These are phyloP conservation scores for Lepus townsendii DNA, from an alignment of 2,797 vertebrate species.

Conservation along the genomic window DNA sequence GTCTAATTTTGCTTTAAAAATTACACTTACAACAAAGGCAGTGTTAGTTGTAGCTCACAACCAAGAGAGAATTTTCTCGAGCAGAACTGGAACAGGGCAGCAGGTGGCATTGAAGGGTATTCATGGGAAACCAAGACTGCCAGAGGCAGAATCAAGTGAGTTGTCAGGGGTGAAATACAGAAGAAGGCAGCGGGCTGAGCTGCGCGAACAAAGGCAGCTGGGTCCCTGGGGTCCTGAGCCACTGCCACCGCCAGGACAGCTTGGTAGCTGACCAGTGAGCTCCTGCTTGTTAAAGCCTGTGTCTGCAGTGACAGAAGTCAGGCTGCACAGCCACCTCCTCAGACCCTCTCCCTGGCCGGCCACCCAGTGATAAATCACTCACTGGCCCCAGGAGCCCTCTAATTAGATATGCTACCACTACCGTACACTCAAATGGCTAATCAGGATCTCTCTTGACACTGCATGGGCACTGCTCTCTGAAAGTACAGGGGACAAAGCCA, in stretches of 20 bases:
- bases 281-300: background rate
- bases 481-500: background rate
- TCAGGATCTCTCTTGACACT: background rate
- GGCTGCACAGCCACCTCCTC: background rate
- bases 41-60: background rate
- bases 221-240: background rate
- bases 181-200: background rate
- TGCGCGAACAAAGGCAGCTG: background rate
- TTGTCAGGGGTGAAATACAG: background rate
- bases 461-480: background rate
- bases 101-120: background rate
- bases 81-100: background rate
- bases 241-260: background rate
- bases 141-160: background rate
- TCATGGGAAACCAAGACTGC: background rate
- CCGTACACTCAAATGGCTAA: background rate
- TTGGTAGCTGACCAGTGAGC: fast-evolving
- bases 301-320: background rate
- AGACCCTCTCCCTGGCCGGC: fast-evolving
- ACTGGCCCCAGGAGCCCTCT: background rate
- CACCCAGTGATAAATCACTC: background rate
- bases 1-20: constrained; percentile 10
- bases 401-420: background rate
- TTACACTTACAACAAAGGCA: background rate
- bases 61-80: background rate